Evolutionary conservation across 1,140 invertebrate genomes (phyloP).

Genomic region (Papilio glaucus): DNA sequence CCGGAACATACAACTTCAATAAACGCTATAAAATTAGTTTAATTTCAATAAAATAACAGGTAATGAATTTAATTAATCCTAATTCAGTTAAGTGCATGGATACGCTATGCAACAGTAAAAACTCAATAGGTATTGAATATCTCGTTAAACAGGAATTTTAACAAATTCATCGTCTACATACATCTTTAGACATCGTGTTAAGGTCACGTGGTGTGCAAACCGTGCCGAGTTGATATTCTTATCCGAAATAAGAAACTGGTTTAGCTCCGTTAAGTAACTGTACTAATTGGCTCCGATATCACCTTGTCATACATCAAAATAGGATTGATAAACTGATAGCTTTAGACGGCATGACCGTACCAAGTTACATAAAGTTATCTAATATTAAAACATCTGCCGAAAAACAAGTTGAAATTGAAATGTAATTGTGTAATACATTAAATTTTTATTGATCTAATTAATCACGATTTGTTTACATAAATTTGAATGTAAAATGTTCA

Average conservation of each 20-base stretch:
- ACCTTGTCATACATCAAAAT: conserved; percentile 26
- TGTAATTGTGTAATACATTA: no score
- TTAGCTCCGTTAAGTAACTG: conserved; percentile 36
- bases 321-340: conserved; percentile 32
- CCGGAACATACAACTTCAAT: no score
- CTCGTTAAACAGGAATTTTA: conserved; percentile 28
- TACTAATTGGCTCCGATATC: conserved; percentile 30
- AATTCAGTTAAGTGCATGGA: no score
- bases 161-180: conserved; percentile 28
- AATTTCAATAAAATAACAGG: no score
- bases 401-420: neutral
- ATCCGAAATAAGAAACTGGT: conserved; percentile 38
- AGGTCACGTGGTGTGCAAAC: conserved; percentile 10
- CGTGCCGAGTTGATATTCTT: conserved; percentile 24
- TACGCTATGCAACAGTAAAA: no score
- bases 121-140: neutral
- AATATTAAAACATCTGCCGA: conserved; percentile 25
- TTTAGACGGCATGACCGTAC: neutral
- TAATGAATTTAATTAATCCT: no score
- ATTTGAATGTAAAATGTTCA: no score
- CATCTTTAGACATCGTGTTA: conserved; percentile 26
- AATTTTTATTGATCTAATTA: no score
- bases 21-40: no score
- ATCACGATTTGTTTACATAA: no score
- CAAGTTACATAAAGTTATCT: conserved; percentile 8